These are phyloP conservation scores for Picathartes gymnocephalus DNA, from an alignment of 2,113 vertebrate genomes.

Conservation along the genomic window DNA sequence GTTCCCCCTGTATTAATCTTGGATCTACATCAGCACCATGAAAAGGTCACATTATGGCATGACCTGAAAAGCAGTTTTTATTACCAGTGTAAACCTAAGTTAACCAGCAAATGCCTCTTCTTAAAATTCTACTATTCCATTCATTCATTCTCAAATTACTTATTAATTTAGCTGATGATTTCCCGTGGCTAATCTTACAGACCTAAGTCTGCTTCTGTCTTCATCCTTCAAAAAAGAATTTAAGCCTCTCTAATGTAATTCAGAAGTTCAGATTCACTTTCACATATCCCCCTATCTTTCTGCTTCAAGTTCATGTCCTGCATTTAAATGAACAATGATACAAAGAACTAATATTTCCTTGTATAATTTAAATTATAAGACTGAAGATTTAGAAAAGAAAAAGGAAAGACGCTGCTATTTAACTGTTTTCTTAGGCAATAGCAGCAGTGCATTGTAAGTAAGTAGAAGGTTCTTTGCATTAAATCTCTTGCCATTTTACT, in stretches of 20 bases:
- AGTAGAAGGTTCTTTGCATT: neutral
- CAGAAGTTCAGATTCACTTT: constrained; percentile 41
- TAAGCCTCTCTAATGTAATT: constrained; percentile 56
- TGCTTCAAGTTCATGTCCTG: constrained; percentile 17
- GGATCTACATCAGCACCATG: neutral
- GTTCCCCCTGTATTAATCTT: neutral
- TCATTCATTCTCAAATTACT: constrained; percentile 40
- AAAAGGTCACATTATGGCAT: neutral
- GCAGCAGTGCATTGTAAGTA: neutral
- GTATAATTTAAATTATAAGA: constrained; percentile 18
- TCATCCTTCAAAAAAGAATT: constrained; percentile 51
- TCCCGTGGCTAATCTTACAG: constrained; percentile 57
- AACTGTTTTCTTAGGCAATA: neutral
- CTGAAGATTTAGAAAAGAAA: neutral
- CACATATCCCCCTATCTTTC: constrained; percentile 42
- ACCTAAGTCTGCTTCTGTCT: constrained; percentile 35
- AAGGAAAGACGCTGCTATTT: neutral
- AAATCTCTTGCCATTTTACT: neutral
- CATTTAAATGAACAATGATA: constrained; percentile 52
- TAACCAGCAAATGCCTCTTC: neutral
- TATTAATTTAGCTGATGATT: constrained; percentile 55
- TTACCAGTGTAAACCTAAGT: neutral
- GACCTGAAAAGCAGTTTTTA: neutral
- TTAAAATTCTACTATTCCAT: constrained; percentile 22
- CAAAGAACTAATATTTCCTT: constrained; percentile 36